These are phyloP conservation scores for Microtus ochrogaster DNA, from an alignment of 2,113 vertebrate genomes.

Conservation along the genomic window DNA sequence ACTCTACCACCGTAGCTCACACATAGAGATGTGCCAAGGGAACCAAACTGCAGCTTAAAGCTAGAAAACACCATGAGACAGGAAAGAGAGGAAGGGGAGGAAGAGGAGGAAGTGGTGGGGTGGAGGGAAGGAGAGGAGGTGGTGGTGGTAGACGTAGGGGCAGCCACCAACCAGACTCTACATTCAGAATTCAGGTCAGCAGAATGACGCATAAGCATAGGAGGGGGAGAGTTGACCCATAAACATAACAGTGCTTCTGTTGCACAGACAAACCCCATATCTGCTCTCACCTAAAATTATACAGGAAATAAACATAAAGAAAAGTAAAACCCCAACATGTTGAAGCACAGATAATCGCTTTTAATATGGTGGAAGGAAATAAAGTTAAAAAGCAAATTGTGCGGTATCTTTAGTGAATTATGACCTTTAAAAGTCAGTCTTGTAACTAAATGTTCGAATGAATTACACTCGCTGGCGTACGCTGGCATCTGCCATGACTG, in stretches of 20 bases:
- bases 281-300: not conserved
- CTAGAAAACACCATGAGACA: not conserved
- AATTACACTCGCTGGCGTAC: not conserved
- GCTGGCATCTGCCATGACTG: not conserved
- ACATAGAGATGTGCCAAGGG: not conserved
- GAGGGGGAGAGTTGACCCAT: not conserved
- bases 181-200: not conserved
- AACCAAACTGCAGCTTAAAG: not conserved
- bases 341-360: not conserved
- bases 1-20: not conserved
- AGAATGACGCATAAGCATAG: not conserved
- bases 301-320: not conserved
- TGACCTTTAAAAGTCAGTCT: not conserved
- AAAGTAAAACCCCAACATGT: not conserved
- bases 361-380: not conserved
- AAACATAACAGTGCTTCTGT: not conserved
- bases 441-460: not conserved
- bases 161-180: not conserved
- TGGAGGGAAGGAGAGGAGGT: not conserved
- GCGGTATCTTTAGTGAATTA: not conserved
- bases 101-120: too few relatives aligned
- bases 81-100: not conserved
- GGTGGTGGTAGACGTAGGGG: too few relatives aligned
- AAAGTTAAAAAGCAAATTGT: not conserved
- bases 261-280: not conserved